Conservation (phyloP, 2,797 vertebrate species). For the Chelon labrosus region DNA sequence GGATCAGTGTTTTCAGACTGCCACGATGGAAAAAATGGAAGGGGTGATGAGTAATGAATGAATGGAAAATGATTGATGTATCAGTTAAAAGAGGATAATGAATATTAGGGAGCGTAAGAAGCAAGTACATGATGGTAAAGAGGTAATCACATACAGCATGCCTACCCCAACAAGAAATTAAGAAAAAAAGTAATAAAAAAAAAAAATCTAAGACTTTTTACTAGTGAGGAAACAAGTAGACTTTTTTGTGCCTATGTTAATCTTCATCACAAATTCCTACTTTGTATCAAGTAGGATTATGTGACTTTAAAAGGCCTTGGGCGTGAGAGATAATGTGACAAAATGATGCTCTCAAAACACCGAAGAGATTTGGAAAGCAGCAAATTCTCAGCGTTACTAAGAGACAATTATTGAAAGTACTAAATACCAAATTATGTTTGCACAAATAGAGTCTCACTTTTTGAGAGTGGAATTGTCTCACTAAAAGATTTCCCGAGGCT, state of each 20-base stretch:
- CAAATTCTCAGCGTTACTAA: background rate
- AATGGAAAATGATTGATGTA: constrained; percentile 11
- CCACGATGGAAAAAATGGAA: constrained; percentile 6
- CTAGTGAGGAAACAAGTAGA: constrained; percentile 6
- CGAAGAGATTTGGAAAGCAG: background rate
- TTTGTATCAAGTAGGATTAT: constrained; percentile 15
- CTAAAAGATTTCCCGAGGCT: constrained; percentile 17
- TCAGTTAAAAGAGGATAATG: constrained; percentile 24
- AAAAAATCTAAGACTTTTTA: background rate
- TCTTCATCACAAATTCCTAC: constrained; percentile 21
- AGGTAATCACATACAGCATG: constrained; percentile 32
- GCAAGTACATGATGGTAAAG: background rate
- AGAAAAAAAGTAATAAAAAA: background rate
- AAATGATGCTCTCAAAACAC: background rate
- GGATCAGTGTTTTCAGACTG: constrained; percentile 26
- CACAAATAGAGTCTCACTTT: background rate
- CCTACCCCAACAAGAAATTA: background rate
- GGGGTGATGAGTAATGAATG: constrained; percentile 6
- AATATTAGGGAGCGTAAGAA: constrained; percentile 1
- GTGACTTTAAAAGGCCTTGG: constrained; percentile 48
- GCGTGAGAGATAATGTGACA: background rate
- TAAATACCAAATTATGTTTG: background rate
- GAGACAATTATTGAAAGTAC: background rate
- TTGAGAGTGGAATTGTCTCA: background rate
- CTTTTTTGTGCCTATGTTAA: constrained; percentile 9